A percentile compares a stretch with the other conserved stretches of the same genome.
phyloP scores from a whole-genome alignment of 2,888 invertebrate species.

The Tolmerus cingulatus region DNA sequence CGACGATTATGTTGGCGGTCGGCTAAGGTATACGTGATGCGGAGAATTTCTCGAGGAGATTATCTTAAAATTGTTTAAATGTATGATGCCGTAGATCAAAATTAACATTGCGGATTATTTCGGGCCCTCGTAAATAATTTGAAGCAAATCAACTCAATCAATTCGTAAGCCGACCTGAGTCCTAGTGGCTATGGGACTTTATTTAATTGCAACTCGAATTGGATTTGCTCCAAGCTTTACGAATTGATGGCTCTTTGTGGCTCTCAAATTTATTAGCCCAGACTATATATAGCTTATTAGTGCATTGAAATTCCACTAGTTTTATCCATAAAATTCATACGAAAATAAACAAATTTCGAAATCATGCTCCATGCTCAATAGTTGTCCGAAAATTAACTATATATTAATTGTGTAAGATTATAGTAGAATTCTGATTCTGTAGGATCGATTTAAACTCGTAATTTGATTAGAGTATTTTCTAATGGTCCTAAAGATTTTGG shows the following conservation, averaged over 20 bases:
- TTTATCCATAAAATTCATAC: background rate
- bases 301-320: background rate
- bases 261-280: background rate
- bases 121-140: background rate
- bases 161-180: background rate
- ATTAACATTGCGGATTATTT: constrained; percentile 4
- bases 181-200: background rate
- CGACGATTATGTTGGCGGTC: background rate
- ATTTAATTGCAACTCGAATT: background rate
- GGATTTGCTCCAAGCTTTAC: background rate
- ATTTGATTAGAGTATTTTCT: no score
- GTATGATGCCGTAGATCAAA: constrained; percentile 2
- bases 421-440: no score
- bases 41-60: constrained; percentile 19
- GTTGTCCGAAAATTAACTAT: background rate
- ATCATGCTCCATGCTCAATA: background rate
- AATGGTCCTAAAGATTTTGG: no score
- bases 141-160: background rate
- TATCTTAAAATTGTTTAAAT: constrained; percentile 20
- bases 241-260: background rate
- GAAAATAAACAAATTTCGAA: background rate
- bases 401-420: background rate
- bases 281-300: background rate
- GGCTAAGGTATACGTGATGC: background rate
- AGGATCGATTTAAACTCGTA: no score